Evolutionary conservation across 2,113 vertebrate genomes (phyloP), one percentile per base, ranked within the genome.

Genomic region (Antechinus stuartii): DNA sequence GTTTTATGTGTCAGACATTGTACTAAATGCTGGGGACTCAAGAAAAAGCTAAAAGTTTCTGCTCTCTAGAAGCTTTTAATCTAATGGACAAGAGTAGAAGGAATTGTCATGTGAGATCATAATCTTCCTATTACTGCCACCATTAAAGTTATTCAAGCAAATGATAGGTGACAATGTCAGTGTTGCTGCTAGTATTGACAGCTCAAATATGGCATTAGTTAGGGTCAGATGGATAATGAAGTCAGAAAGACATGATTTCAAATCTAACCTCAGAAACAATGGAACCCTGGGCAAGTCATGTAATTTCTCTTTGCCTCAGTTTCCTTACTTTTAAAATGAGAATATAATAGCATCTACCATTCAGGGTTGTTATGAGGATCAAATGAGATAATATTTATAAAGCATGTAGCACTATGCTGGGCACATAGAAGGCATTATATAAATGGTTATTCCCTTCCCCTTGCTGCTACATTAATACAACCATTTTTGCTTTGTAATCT

Each of bases 401-500:
- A 68, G 57, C 35, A 76, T 1, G n/a, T 16, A n/a, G 68, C 35
- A 19, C n/a, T 22, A 16, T 19, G 35, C 68, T 16, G 42, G 68
- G n/a, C 1, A 76, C 68, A 68, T 16, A 22, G 16, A 22, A 76
- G 68, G 35, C 35, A 7, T n/a, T 76, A 76, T 76, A n/a, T 76
- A n/a, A n/a, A n/a, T n/a, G 27, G 22, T 76, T n/a, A 76, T 68
- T 68, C 61, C 30, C 61, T 68, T 35, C 12, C 61, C 14, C 35
- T n/a, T 76, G 35, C 68, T 76, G 16, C n/a, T 76, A 52, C 90
- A 42, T 25, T 49, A 94, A 10, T 93, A 49, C 93, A 95, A 68
- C 26, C 14, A 49, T 91, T 49, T 95, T 84, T 55, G 52, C 89
- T 90, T 93, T 92, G 91, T 90, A 42, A 61, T 92, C 35, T 56